Evolutionary conservation across 2,797 vertebrate species (phyloP), one percentile per base, ranked within the genome.

Genomic region (Cryptoprocta ferox): DNA sequence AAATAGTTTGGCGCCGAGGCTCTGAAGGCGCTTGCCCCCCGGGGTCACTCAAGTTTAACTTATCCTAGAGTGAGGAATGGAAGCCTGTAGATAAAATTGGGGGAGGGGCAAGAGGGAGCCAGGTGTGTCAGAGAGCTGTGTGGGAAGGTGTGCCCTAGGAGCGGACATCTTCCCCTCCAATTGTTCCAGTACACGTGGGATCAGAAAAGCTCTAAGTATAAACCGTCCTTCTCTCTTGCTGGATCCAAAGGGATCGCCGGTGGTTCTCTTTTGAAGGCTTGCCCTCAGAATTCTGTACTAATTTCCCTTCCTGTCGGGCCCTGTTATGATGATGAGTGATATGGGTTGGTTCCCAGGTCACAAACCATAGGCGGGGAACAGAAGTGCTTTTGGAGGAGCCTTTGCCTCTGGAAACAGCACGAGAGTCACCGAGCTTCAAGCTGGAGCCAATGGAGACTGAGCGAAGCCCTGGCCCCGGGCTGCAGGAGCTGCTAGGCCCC

Each of bases 281-380:
- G 56, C 78, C 63, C 53, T 93, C 89, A 90, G 91, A 95, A 85
- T 86, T 92, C 94, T 95, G 65, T 88, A n/a, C 39, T 96, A 13
- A 89, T 88, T 48, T 76, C 78, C 59, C 12, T 56, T 94, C 37
- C 76, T 96, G 1, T 75, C 5, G 63, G 93, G 81, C 94, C 87
- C 87, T 53, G 18, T 96, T 92, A 90, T 98, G 96, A 94, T 95
- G 97, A 95, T 96, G 94, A 98, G 97, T 98, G 97, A 96, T 98
- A 78, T 98, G 98, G 97, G 96, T 97, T 98, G 98, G 98, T 98
- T 93, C 97, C 92, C 97, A 98, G 97, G 97, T 98, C 97, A 98
- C 97, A 97, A 97, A 94, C 97, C 97, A 70, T 97, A 97, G 98
- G 98, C 97, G 65, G 97, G 97, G 95, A 97, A 94, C 97, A 86